Base-by-base conservation (phyloP, 2,797 vertebrate genomes). In the Epinephelus coioides region DNA sequence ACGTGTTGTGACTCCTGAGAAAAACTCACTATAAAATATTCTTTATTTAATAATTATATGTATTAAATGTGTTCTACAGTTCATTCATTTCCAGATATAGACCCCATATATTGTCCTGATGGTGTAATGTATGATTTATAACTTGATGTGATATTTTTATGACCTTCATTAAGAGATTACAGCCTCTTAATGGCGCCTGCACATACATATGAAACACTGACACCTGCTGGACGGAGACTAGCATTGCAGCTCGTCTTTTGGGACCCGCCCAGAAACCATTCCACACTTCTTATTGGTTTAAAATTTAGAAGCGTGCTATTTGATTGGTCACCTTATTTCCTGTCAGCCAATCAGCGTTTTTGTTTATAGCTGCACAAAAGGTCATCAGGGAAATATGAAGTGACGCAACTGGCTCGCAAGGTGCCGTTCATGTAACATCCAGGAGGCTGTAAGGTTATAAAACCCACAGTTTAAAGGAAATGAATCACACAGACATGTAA, bases 271-370 rank as follows among this genome's bases (percentile, higher is more conserved):
- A 43, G 0, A 38, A 40, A 13, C 3, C 1, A 0, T 38, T 46
- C 43, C 0, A 12, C 14, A 5, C 13, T 70, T 55, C 13, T 59
- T 2, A 93, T 93, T 94, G 92, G 91, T 9, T 83, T 0, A 70
- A 13, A 2, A 2, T 27, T 1, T 4, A 2, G 0, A 72, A 3
- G 0, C 0, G 0, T 3, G 21, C 3, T 0, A 18, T 73, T 10
- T 85, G 19, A 93, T 94, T 94, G 88, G 89, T 50, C 2, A 12
- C 0, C 17, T 4, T 3, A 0, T 25, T 59, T 50, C 46, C 12
- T 23, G 0, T 0, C 10, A 10, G 11, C 91, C 86, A 93, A 92
- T 90, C 76, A 49, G 1, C 15, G 43, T 23, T 0, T 69, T 63
- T 86, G 40, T 92, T 89, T 83, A 86, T 55, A 60, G 5, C 6